Evolutionary conservation across 23 tunicate species (phyloP), one percentile per base, ranked within the genome.

Genomic region (Aplidium turbinatum): DNA sequence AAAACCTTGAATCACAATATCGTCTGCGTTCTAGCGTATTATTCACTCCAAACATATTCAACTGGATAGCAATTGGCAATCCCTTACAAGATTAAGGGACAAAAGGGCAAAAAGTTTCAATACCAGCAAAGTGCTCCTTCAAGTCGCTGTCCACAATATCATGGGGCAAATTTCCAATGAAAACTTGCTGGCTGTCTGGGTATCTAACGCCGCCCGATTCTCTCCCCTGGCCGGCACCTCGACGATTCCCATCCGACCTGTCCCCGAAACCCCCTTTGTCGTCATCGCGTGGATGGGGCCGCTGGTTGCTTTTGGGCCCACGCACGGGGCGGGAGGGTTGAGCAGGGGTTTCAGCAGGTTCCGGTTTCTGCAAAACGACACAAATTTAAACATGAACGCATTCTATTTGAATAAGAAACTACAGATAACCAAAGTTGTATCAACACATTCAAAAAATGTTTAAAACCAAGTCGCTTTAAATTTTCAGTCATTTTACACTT

Each of bases 171-270:
- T 82, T 87, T 70, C 98, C 98, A 7, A 93, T 85, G 60, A 93
- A 93, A 54, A 93, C 82, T 57, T 93, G 98, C 69, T 86, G 94
- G 50, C 72, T 76, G 76, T 93, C 98, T 2, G 93, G 85, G 63
- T 87, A 86, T 21, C 93, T 79, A 30, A 74, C 53, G 2, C 27
- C 25, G 1, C 63, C 72, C 16, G 54, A 73, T 26, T 72, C 78
- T 11, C 78, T 74, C 4, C 66, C 80, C 2, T 53, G 63, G 18
- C 50, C 50, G 16, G 30, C 75, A 45, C 47, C 47, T 1, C 73
- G 26, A 4, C 73, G 46, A 1, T 22, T 25, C 36, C n/a, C 47
- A 23, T 48, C 48, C 13, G 33, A 33, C 31, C 53, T 21, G 18
- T 76, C 73, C 6, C 82, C 92, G 21, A 42, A 60, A 2, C 69